phyloP scores from a whole-genome alignment of 2,888 invertebrate species.

The Hemicrepidius hirtus region DNA sequence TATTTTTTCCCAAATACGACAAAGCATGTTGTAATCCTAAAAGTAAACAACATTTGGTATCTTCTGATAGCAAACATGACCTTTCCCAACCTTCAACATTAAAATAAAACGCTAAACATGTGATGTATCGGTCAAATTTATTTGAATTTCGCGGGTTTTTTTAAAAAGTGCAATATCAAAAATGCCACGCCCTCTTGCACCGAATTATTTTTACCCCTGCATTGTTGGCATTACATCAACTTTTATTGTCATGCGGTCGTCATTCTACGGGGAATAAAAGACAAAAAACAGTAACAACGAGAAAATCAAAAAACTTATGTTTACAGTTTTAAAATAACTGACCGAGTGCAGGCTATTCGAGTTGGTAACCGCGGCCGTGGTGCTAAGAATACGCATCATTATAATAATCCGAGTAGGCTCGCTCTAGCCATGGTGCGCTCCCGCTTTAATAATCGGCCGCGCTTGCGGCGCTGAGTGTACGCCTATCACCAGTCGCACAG shows the following conservation, averaged over 20 bases:
- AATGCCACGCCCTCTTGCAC: too few relatives aligned
- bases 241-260: neutral
- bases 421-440: conserved; percentile 7
- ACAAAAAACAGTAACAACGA: conserved; percentile 6
- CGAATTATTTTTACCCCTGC: too few relatives aligned
- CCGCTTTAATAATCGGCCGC: conserved; percentile 11
- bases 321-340: conserved; percentile 34
- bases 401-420: conserved; percentile 25
- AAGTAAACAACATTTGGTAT: too few relatives aligned
- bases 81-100: too few relatives aligned
- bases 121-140: too few relatives aligned
- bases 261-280: neutral
- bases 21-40: too few relatives aligned
- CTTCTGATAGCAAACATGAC: too few relatives aligned
- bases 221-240: too few relatives aligned
- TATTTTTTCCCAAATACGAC: too few relatives aligned
- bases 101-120: too few relatives aligned
- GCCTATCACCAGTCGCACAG: conserved; percentile 63
- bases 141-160: too few relatives aligned
- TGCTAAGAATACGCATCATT: conserved; percentile 30
- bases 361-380: conserved; percentile 38
- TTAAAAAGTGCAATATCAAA: too few relatives aligned
- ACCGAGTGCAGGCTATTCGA: conserved; percentile 33
- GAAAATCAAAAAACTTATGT: conserved; percentile 12
- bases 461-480: conserved; percentile 61